phyloP scores from a whole-genome alignment of 2,113 vertebrate genomes.

The Saimiri boliviensis region DNA sequence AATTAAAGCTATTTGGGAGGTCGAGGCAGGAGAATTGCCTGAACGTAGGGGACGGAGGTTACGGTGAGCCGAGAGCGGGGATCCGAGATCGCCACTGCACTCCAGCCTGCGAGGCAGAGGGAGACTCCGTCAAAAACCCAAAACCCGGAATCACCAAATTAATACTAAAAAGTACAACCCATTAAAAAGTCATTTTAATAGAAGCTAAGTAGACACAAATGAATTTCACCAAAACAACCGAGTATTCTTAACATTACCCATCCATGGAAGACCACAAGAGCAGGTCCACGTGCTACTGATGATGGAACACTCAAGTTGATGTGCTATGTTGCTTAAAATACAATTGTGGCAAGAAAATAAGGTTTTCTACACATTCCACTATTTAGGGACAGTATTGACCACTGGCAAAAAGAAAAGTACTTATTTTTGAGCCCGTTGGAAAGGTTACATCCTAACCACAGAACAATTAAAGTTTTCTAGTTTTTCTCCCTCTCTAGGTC shows the following conservation, averaged over 20 bases:
- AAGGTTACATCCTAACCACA: background rate
- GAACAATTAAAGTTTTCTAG: background rate
- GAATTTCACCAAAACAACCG: background rate
- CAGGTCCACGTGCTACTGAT: background rate
- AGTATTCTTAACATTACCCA: no score
- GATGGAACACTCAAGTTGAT: background rate
- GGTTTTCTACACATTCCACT: background rate
- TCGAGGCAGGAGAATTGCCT: no score
- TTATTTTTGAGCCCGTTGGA: background rate
- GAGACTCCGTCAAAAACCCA: no score
- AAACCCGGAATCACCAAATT: no score
- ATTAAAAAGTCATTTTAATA: background rate
- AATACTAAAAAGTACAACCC: background rate
- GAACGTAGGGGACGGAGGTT: no score
- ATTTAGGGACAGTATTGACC: background rate
- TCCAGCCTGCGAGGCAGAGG: no score
- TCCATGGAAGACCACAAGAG: background rate
- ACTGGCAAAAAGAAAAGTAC: background rate
- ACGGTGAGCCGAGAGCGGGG: rapidly evolving
- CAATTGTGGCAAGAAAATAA: background rate
- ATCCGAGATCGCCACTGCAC: no score
- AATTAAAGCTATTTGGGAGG: no score
- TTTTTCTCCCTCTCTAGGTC: no score
- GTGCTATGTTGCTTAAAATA: background rate
- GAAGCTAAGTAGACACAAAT: background rate